Conservation (phyloP, 2,113 vertebrate genomes). For the Gymnocephalus cernua region DNA sequence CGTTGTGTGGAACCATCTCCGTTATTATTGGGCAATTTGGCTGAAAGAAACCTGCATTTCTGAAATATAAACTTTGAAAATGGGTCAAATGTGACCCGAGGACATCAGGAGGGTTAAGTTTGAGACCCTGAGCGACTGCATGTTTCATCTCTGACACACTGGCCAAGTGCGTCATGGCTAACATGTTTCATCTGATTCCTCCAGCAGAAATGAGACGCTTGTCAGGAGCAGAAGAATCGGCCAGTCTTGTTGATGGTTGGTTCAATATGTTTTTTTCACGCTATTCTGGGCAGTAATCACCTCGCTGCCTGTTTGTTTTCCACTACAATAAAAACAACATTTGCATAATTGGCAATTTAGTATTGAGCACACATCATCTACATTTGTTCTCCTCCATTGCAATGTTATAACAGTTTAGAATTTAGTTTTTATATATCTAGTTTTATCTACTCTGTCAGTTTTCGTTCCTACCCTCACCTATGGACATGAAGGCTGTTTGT, state of each 20-base stretch:
- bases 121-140: neutral
- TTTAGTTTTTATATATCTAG: too few species aligned
- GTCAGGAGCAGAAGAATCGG: neutral
- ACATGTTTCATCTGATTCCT: slow-evolving; percentile 2
- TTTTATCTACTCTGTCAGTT: too few species aligned
- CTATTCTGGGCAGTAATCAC: neutral
- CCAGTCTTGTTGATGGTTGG: neutral
- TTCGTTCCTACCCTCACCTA: too few species aligned
- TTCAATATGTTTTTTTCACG: slow-evolving; percentile 12
- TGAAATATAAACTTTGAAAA: too few species aligned
- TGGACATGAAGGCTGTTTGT: too few species aligned
- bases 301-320: neutral
- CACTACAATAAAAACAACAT: neutral
- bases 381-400: neutral
- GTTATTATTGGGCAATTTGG: too few species aligned
- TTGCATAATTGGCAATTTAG: neutral
- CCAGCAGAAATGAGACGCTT: neutral
- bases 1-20: too few species aligned
- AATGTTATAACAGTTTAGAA: too few species aligned
- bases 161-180: slow-evolving; percentile 22
- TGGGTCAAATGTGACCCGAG: too few species aligned
- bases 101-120: too few species aligned
- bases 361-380: neutral
- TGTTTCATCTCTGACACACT: slow-evolving; percentile 20
- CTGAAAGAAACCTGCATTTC: too few species aligned